Evolutionary conservation across 1,140 invertebrate species (phyloP).

Genomic region (Drosophila azteca): DNA sequence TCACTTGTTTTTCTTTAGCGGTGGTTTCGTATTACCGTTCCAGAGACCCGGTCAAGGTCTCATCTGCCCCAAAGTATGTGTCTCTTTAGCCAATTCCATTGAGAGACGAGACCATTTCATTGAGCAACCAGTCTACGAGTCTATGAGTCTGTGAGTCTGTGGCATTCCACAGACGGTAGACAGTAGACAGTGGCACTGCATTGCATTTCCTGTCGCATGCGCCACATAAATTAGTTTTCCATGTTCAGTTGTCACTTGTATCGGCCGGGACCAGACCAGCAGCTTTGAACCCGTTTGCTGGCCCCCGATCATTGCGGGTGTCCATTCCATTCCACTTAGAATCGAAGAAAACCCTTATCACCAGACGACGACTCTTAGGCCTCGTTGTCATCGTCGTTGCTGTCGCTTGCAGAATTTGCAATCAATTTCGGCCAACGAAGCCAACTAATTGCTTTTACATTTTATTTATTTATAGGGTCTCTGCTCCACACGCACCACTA

Average conservation of each 20-base stretch:
- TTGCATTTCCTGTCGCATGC: conserved; percentile 64
- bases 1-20: conserved; percentile 63
- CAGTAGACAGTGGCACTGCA: too few species aligned
- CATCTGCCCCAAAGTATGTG: conserved; percentile 40
- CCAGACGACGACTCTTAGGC: neutral
- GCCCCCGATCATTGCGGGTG: conserved; percentile 54
- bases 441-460: conserved; percentile 51
- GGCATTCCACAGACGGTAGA: conserved; percentile 1
- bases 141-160: neutral
- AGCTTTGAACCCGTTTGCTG: conserved; percentile 47
- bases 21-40: conserved; percentile 78
- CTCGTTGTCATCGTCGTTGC: conserved; percentile 19
- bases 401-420: conserved; percentile 47
- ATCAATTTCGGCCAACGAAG: conserved; percentile 58
- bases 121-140: conserved; percentile 31
- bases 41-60: conserved; percentile 70
- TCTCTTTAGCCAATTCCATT: conserved; percentile 11
- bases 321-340: conserved; percentile 60
- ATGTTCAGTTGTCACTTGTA: conserved; percentile 76
- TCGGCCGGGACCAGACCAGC: conserved; percentile 40
- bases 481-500: conserved; percentile 33
- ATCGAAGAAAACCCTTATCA: conserved; percentile 63
- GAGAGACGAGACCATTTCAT: conserved; percentile 21
- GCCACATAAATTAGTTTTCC: conserved; percentile 78
- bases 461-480: conserved; percentile 35